Evolutionary conservation across 2,888 invertebrate genomes (phyloP), one percentile per base, ranked within the genome.

Genomic region (Lasius platythorax): DNA sequence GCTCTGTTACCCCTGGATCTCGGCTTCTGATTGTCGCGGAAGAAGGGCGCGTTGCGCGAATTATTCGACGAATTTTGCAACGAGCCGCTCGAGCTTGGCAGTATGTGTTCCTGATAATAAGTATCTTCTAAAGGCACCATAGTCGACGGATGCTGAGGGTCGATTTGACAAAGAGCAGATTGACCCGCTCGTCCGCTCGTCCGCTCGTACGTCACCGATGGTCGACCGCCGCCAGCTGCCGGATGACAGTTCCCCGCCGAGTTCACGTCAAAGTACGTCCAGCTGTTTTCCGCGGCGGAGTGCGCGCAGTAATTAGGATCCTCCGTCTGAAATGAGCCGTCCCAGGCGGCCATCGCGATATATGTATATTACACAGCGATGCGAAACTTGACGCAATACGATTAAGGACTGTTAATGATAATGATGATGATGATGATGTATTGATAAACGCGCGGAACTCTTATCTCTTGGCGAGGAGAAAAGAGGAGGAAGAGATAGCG

Each of bases 271-370:
- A 84, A 86, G 12, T 58, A 86, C 5, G 82, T 40, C 91, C 90
- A 90, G 18, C 50, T 86, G 0, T 9, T n/a, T 8, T 53, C 50
- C 18, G 75, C 23, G 6, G 92, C 88, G 4, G 92, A 82, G 58
- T 91, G 91, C 2, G 90, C 76, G 74, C 92, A 93, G 84, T 91
- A 93, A 79, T 90, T 93, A 43, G 92, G 89, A 76, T 94, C 94
- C n/a, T 93, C 94, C 53, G 91, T 37, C 37, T 37, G 90, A 79
- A 93, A 93, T 3, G 95, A 95, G 46, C 95, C 95, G 83, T 95
- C 93, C 95, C 95, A 95, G 74, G 94, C 93, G 82, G 95, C 95
- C 95, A 95, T 95, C 18, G 61, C 8, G 33, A 33, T 33, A 37
- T 37, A 37, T 37, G 37, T 37, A 43, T 53, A 66, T 81, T 81